Evolutionary conservation across 1,140 invertebrate species (phyloP), one percentile per base, ranked within the genome.

Genomic region (Zaprionus capensis): DNA sequence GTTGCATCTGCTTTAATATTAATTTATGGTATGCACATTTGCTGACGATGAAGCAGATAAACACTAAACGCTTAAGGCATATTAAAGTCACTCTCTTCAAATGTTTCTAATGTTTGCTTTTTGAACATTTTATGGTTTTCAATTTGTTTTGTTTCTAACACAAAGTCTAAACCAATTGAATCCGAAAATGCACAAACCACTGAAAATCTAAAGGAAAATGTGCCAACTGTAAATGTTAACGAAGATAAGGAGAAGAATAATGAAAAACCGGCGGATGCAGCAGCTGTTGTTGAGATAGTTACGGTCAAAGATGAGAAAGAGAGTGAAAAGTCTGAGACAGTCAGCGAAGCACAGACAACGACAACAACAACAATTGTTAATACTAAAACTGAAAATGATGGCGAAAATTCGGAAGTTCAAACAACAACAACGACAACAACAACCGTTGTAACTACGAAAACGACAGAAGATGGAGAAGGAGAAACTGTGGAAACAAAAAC

Each of bases 91-190:
- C 51, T 41, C 55, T 31, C 6, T 31, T 28, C 2, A 15, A 63
- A 67, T 34, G 28, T 53, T 14, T 24, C 22, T 56, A 15, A 53
- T 22, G 31, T 15, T n/a, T 20, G 51, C 15, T 36, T 53, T 56
- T 20, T 51, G 67, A n/a, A 46, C 2, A 7, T 9, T 46, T 9
- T 9, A 17, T 46, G 71, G 26, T 34, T 61, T 36, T 38, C 24
- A 34, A 36, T 59, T 26, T 57, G 57, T 68, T 65, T 64, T 44
- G n/a, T 41, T 68, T 62, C 53, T 15, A 65, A 65, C 38, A 49
- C 58, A 14, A 78, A 76, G 76, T 66, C 66, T 5, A 75, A 71
- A 46, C 17, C 41, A 24, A 57, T 46, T 38, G 66, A 78, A 71
- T 56, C 15, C 22, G 71, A 64, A 38, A 41, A 17, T 44, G 5